A percentile compares a stretch with the other conserved stretches of the same genome.
phyloP scores from a whole-genome alignment of 2,113 vertebrate species.

The Paramormyrops kingsleyae region DNA sequence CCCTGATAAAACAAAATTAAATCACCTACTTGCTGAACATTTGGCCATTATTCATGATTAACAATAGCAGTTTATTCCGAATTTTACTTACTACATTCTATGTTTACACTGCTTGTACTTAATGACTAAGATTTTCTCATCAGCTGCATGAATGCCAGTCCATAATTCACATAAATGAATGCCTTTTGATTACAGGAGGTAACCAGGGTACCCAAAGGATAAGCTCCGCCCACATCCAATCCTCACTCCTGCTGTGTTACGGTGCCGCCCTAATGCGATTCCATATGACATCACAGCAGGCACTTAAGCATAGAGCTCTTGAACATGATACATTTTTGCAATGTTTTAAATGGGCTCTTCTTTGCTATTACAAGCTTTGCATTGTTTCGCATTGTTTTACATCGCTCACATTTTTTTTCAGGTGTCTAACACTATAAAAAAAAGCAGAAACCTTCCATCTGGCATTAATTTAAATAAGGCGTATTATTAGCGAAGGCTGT shows the following conservation, averaged over 20 bases:
- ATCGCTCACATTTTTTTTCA: background rate
- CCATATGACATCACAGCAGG: background rate
- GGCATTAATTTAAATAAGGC: background rate
- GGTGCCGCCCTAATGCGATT: background rate
- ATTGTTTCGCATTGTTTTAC: background rate
- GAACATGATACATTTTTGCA: background rate
- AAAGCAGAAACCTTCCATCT: background rate
- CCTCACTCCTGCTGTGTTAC: background rate
- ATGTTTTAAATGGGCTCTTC: background rate
- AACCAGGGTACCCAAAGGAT: background rate
- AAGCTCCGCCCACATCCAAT: background rate
- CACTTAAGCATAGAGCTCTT: background rate
- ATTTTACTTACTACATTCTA: background rate
- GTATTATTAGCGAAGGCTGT: background rate
- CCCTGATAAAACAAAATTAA: background rate
- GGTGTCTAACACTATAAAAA: background rate
- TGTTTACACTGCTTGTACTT: no score
- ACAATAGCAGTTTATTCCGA: background rate
- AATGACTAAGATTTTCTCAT: background rate
- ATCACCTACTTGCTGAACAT: background rate
- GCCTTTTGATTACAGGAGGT: background rate
- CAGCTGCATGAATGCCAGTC: background rate
- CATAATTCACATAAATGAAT: background rate
- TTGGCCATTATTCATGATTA: background rate
- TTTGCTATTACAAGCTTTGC: background rate